Evolutionary conservation across 1,140 invertebrate genomes (phyloP), one percentile per base, ranked within the genome.

Genomic region (Asobara japonica): DNA sequence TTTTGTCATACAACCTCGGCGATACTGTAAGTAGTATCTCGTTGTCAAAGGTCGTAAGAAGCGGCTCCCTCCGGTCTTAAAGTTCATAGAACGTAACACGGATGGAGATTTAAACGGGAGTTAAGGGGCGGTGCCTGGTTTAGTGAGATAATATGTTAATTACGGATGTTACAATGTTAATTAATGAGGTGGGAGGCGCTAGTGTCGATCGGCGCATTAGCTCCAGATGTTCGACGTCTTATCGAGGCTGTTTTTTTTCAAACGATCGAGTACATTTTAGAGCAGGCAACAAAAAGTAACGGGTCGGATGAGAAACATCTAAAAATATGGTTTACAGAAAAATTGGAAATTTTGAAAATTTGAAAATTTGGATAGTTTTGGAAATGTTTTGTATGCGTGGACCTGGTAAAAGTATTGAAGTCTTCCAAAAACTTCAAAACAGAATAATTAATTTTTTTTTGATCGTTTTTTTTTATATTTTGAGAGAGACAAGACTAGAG

Each of bases 91-190:
- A 45, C 41, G 41, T 45, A 45, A 45, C n/a, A 27, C 65, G 11
- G 18, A 41, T 51, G 41, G 45, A 33, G 51, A 48, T 66, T 38
- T 22, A 45, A 66, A n/a, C 13, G 41, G 41, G 25, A 18, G 66
- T 45, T 13, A 13, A 45, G 41, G 18, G 66, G 10, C 25, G 13
- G 27, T 33, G 48, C 30, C 80, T 80, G 79, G 73, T 76, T 79
- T 80, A 77, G 71, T 68, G 73, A 78, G 81, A 82, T 81, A 81
- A 81, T 81, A 81, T 80, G 80, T 77, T 82, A 82, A 82, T 82
- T 77, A 80, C 11, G 75, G 75, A 72, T 72, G 69, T 79, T 77
- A 74, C 74, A 70, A 79, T 80, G 79, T 82, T 82, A 82, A 81
- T 81, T 81, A 80, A 81, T 81, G 74, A 76, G 41, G 69, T 61